A percentile compares a stretch with the other conserved stretches of the same genome.
phyloP scores from a whole-genome alignment of 2,113 vertebrate genomes.

The Corapipo altera region DNA sequence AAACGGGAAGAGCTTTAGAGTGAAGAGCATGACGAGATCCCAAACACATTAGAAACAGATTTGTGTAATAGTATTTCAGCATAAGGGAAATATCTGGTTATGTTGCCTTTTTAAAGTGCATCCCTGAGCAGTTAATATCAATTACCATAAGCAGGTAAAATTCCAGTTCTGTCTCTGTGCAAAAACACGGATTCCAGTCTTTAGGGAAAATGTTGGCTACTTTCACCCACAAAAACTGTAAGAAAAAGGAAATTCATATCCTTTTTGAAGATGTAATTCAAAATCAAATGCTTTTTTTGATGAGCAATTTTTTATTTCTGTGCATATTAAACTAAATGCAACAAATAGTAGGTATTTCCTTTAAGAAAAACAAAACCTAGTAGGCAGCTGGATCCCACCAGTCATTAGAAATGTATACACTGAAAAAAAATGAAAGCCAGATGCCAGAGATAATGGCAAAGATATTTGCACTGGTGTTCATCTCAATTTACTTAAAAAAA shows the following conservation, averaged over 20 bases:
- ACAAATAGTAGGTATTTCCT: neutral
- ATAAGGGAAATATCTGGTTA: constrained; percentile 11
- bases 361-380: neutral
- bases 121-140: neutral
- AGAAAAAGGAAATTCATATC: neutral
- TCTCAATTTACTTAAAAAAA: neutral
- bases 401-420: too few species aligned
- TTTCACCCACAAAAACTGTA: neutral
- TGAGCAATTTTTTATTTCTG: neutral
- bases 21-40: neutral
- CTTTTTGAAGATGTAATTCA: neutral
- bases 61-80: neutral
- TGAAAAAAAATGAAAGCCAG: neutral
- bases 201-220: neutral
- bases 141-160: neutral
- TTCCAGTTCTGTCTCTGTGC: neutral
- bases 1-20: neutral
- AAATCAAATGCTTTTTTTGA: neutral
- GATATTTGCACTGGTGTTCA: neutral
- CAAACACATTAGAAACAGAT: constrained; percentile 3
- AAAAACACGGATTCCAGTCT: neutral
- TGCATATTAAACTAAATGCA: neutral
- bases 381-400: neutral
- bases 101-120: neutral
- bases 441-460: neutral